Evolutionary conservation across 1,140 invertebrate species (phyloP).

Genomic region (Aphelenchoides besseyi): DNA sequence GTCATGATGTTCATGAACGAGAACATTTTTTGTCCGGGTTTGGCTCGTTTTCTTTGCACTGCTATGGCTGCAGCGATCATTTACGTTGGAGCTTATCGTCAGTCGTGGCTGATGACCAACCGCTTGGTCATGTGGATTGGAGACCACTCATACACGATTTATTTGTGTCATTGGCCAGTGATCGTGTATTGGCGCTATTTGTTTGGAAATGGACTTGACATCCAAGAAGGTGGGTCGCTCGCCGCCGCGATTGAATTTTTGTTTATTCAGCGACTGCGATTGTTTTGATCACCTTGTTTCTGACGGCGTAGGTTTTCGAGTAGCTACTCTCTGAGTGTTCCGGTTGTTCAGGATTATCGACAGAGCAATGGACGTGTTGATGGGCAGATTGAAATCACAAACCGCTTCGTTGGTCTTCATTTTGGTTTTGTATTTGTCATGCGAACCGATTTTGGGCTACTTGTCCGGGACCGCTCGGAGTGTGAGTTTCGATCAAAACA

Average conservation of each 20-base stretch:
- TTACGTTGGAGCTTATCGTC: background rate
- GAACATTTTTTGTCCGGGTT: background rate
- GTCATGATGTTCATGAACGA: constrained; percentile 2
- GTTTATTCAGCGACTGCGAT: no score
- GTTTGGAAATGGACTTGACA: background rate
- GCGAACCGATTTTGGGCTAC: background rate
- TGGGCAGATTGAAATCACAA: background rate
- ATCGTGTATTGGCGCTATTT: background rate
- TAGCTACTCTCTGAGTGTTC: no score
- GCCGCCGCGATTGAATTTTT: no score
- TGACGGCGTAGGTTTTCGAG: no score
- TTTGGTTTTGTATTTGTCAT: background rate
- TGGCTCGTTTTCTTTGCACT: constrained; percentile 3
- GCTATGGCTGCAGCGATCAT: background rate
- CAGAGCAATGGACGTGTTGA: background rate
- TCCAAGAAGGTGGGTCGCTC: background rate
- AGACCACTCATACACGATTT: constrained; percentile 12
- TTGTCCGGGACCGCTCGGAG: background rate
- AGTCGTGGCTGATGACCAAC: background rate
- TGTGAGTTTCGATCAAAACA: background rate
- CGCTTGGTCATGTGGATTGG: background rate
- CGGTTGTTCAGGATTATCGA: no score
- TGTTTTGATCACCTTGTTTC: no score
- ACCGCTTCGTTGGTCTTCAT: background rate
- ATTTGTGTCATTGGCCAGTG: background rate